A percentile compares a stretch with the other conserved stretches of the same genome.
phyloP scores from a whole-genome alignment of 1,140 invertebrate species.

The Anoplolepis gracilipes region DNA sequence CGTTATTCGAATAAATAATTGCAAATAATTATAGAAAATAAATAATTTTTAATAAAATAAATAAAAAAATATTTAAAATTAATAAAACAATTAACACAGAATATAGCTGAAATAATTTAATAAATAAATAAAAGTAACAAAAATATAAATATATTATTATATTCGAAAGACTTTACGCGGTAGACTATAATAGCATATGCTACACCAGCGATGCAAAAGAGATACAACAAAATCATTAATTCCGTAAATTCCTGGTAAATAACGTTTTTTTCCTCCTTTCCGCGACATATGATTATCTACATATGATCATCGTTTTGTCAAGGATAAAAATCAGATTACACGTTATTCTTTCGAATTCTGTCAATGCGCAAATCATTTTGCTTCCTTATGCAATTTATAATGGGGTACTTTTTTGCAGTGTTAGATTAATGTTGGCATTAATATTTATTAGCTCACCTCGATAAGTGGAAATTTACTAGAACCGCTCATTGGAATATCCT shows the following conservation, averaged over 20 bases:
- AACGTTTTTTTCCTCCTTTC: background rate
- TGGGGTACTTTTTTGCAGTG: background rate
- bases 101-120: too few relatives aligned
- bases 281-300: conserved; percentile 4
- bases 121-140: too few relatives aligned
- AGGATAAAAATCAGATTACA: conserved; percentile 37
- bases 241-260: background rate
- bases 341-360: conserved; percentile 2
- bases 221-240: conserved; percentile 5
- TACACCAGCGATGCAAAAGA: background rate
- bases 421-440: background rate
- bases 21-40: too few relatives aligned
- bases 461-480: background rate
- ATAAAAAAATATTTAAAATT: too few relatives aligned
- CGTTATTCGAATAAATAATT: background rate
- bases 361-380: conserved; percentile 4
- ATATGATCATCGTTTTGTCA: background rate
- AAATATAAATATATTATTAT: background rate
- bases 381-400: conserved; percentile 22
- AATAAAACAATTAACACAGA: too few relatives aligned
- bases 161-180: background rate
- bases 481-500: background rate
- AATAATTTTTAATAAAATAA: too few relatives aligned
- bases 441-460: conserved; percentile 17
- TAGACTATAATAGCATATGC: background rate